These are phyloP conservation scores for Protomyctophum bolini DNA, from an alignment of 2,113 vertebrate genomes.

Conservation along the genomic window DNA sequence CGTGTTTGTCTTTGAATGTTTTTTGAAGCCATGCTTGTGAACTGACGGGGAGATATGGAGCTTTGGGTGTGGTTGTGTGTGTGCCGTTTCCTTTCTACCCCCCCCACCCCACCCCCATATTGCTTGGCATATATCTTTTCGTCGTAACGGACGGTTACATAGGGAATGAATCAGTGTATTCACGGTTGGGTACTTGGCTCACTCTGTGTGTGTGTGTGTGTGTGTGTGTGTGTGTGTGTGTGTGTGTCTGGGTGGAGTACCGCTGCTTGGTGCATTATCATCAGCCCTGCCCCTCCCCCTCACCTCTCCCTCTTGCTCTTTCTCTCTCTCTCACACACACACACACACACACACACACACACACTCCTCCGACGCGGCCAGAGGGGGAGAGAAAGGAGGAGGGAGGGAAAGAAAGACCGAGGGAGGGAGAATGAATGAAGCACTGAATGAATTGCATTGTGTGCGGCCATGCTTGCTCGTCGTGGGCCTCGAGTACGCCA, in stretches of 20 bases:
- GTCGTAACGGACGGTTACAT: constrained; percentile 59
- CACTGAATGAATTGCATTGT: constrained; percentile 85
- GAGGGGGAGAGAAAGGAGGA: constrained; percentile 61
- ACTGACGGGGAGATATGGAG: constrained; percentile 55
- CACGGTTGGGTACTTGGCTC: too few species aligned
- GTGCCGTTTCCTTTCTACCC: constrained; percentile 50
- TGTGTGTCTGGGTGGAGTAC: constrained; percentile 78
- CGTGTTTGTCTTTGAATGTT: constrained; percentile 59
- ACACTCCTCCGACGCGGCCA: constrained; percentile 67
- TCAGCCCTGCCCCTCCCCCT: constrained; percentile 72
- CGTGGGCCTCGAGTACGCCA: constrained; percentile 66
- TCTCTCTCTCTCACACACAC: not conserved
- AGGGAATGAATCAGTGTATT: constrained; percentile 68
- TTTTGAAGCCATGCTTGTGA: constrained; percentile 71
- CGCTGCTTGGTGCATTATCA: constrained; percentile 82
- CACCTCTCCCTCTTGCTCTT: constrained; percentile 43
- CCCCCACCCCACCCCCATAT: not conserved
- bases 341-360: not conserved
- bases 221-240: constrained; percentile 74
- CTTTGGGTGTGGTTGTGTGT: constrained; percentile 65
- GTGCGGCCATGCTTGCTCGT: constrained; percentile 74
- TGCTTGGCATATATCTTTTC: constrained; percentile 38
- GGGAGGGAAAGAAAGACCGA: constrained; percentile 63
- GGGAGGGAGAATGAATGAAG: constrained; percentile 78
- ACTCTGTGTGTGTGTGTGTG: constrained; percentile 16